Conservation (phyloP, 2,888 invertebrate species). For the Masnerella sp. region DNA sequence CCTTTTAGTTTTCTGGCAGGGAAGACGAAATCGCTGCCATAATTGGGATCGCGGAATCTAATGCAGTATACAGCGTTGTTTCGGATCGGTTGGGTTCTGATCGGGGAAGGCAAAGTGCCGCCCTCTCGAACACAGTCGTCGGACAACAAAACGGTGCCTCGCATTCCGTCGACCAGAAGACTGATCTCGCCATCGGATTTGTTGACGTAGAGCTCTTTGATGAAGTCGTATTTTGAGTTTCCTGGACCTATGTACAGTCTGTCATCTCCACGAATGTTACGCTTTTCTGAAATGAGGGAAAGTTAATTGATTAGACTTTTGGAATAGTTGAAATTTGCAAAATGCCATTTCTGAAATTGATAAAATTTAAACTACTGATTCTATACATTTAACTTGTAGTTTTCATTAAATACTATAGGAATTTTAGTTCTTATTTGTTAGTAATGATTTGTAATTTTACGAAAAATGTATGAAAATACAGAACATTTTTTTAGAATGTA, state of each 20-base stretch:
- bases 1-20: slow-evolving; percentile 84
- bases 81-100: slow-evolving; percentile 82
- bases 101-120: slow-evolving; percentile 85
- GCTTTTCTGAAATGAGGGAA: slow-evolving; percentile 78
- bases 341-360: too few species aligned
- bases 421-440: too few species aligned
- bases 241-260: slow-evolving; percentile 89
- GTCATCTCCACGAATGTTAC: slow-evolving; percentile 94
- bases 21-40: slow-evolving; percentile 86
- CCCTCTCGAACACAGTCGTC: slow-evolving; percentile 83
- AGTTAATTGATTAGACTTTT: slow-evolving; percentile 1
- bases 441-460: too few species aligned
- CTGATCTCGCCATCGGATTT: slow-evolving; percentile 80
- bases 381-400: too few species aligned
- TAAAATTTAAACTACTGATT: too few species aligned
- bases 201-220: slow-evolving; percentile 85
- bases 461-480: too few species aligned
- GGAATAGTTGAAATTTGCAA: background rate
- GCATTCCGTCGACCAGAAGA: slow-evolving; percentile 88
- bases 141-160: slow-evolving; percentile 87
- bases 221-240: slow-evolving; percentile 84
- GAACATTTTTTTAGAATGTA: too few species aligned
- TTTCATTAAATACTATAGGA: too few species aligned
- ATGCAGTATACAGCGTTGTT: slow-evolving; percentile 77
- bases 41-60: slow-evolving; percentile 88